Conservation (phyloP, 2,113 vertebrate species). For the Smithornis capensis region DNA sequence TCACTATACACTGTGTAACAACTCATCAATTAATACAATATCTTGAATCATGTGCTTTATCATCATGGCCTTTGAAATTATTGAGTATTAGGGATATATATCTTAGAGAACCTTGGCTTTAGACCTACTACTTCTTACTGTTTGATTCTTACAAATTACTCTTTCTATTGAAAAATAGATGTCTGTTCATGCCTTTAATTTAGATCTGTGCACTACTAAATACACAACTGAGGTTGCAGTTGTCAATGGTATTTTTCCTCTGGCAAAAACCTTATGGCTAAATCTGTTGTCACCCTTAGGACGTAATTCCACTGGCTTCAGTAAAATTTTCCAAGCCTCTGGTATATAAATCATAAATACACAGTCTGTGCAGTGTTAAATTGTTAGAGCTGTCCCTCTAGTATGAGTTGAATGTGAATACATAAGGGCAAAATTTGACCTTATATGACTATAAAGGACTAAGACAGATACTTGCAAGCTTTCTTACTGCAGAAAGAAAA, state of each 20-base stretch:
- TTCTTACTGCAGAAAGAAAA: slow-evolving; percentile 55
- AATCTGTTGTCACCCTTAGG: neutral
- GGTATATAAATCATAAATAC: slow-evolving; percentile 28
- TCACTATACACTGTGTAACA: neutral
- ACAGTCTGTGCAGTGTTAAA: slow-evolving; percentile 32
- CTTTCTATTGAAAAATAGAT: neutral
- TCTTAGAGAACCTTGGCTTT: neutral
- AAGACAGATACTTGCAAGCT: slow-evolving; percentile 51
- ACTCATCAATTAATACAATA: neutral
- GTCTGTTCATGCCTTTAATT: neutral
- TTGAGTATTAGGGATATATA: neutral
- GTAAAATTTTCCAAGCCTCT: neutral
- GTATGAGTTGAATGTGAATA: neutral
- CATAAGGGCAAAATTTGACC: slow-evolving; percentile 7
- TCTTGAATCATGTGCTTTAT: neutral
- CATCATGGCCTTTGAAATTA: neutral
- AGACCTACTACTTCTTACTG: neutral
- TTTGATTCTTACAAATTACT: neutral
- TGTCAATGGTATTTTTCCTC: neutral
- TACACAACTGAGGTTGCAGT: neutral
- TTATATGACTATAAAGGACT: slow-evolving; percentile 40
- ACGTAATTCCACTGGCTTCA: neutral
- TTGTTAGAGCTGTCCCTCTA: slow-evolving; percentile 14
- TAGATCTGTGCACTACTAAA: neutral
- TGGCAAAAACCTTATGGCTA: neutral